These are phyloP conservation scores for Otus sunia DNA, from an alignment of 2,113 vertebrate genomes.

Conservation along the genomic window DNA sequence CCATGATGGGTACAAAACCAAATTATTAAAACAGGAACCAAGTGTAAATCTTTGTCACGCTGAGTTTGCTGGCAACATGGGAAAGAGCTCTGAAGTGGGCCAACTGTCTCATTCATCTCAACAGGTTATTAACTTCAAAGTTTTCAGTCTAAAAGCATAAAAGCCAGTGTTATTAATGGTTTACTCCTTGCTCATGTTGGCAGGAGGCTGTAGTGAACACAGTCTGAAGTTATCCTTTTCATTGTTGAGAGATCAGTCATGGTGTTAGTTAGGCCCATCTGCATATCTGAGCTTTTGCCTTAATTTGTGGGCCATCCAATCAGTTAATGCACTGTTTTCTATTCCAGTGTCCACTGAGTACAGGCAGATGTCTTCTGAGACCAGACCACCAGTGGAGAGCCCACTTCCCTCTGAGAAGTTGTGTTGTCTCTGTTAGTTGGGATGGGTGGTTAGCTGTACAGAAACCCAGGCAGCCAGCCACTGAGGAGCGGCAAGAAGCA, in stretches of 20 bases:
- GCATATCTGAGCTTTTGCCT: neutral
- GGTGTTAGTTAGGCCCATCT: neutral
- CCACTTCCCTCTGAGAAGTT: neutral
- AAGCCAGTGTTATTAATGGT: neutral
- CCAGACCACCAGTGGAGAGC: neutral
- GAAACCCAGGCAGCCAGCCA: neutral
- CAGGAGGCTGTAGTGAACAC: neutral
- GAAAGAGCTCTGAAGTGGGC: neutral
- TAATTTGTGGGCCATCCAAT: neutral
- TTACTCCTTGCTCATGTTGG: neutral
- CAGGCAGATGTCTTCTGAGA: neutral
- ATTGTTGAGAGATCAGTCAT: neutral
- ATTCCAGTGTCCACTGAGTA: neutral
- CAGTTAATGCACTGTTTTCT: neutral
- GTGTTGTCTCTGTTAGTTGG: fast-evolving
- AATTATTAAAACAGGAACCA: neutral
- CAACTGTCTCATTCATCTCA: neutral
- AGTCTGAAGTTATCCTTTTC: neutral
- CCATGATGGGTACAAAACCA: neutral
- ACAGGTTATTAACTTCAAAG: neutral
- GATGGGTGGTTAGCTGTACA: neutral
- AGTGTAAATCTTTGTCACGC: neutral
- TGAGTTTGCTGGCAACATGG: neutral
- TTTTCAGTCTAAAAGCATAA: neutral
- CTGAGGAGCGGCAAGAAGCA: neutral